Conservation (phyloP, 2,888 invertebrate species). For the Eupithecia centaureata region DNA sequence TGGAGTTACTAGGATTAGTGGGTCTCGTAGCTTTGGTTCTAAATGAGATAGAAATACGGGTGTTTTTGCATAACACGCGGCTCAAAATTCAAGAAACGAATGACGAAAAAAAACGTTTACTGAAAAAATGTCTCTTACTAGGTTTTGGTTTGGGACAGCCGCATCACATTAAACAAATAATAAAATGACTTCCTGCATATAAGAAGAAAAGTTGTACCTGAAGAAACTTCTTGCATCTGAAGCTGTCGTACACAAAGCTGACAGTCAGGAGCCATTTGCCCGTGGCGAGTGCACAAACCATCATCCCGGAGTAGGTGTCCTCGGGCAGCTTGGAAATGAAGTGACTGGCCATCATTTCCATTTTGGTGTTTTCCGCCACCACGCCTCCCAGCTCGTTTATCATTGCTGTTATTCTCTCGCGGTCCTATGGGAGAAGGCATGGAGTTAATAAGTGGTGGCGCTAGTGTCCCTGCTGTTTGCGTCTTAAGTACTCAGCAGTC, state of each 20-base stretch:
- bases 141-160: too few species aligned
- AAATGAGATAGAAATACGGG: too few species aligned
- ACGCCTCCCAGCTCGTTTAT: conserved; percentile 76
- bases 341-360: conserved; percentile 80
- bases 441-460: background rate
- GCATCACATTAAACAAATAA: too few species aligned
- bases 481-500: too few species aligned
- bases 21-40: too few species aligned
- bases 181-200: too few species aligned
- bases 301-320: conserved; percentile 78
- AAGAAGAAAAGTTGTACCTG: conserved; percentile 53
- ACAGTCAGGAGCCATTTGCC: conserved; percentile 77
- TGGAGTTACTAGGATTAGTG: too few species aligned
- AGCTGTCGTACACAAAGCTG: conserved; percentile 76
- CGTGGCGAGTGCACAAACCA: conserved; percentile 77
- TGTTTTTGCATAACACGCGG: too few species aligned
- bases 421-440: conserved; percentile 58
- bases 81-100: too few species aligned
- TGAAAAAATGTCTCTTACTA: too few species aligned
- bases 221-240: conserved; percentile 75
- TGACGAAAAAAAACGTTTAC: too few species aligned
- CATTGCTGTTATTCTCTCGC: conserved; percentile 73
- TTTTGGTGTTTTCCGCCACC: conserved; percentile 78
- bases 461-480: too few species aligned
- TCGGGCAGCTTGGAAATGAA: conserved; percentile 73